Base-by-base conservation (phyloP, 2,113 vertebrate genomes). In the Sinocyclocheilus grahami region DNA sequence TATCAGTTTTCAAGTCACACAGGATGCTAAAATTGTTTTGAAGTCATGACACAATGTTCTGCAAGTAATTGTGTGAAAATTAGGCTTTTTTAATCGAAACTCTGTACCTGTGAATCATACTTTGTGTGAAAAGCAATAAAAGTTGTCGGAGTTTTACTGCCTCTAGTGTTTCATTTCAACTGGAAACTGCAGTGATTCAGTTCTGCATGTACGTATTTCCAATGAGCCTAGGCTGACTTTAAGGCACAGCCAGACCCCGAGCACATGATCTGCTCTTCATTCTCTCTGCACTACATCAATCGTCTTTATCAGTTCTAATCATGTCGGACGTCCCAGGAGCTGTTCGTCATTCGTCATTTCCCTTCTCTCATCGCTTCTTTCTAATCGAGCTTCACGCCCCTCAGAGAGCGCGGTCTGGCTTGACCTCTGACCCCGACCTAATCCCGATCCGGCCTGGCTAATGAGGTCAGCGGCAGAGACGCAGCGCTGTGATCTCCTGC, bases 371-470 rank as follows among this genome's bases (percentile, higher is more conserved):
- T 53, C 63, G 6, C 22, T 81, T 6, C 13, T 10, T 65, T 69
- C 62, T 33, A 82, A 82, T 82, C 80, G 69, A 82, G 39, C 39
- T 30, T 82, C 80, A 22, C 42, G 16, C 62, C n/a, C 78, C 20
- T 63, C 55, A 2, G 37, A 80, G 22, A 46, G 30, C 0, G 0
- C 1, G 1, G 39, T 46, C 7, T 8, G 3, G 22, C 13, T 63
- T 48, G n/a, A 63, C 24, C 75, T 79, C 16, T 48, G 48, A 60
- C 74, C 75, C 27, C 9, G 7, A 14, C 10, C 48, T 22, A 51
- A 33, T 77, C 39, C 42, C 39, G 37, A 58, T 67, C 46, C 33
- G 39, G 81, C 5, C 39, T 18, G 4, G 72, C 11, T 60, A 42
- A 83, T 55, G 78, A 86, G 78, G 78, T 75, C 69, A 65, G 20